These are phyloP conservation scores for Brachyopa scutellaris DNA, from an alignment of 2,888 invertebrate genomes.

Conservation along the genomic window DNA sequence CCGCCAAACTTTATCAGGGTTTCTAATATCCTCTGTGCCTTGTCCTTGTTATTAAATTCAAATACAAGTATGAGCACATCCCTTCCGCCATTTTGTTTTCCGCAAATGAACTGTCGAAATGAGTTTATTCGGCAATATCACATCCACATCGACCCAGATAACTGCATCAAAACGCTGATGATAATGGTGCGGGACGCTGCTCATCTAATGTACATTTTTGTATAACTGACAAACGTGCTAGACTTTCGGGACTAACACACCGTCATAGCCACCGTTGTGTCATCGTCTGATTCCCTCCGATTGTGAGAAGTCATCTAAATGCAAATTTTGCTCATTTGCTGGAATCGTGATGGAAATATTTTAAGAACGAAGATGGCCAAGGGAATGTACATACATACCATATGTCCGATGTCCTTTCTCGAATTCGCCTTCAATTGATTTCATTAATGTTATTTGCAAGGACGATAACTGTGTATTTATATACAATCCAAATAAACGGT, in stretches of 20 bases:
- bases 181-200: neutral
- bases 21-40: too few relatives aligned
- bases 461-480: neutral
- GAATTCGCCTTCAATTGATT: constrained; percentile 22
- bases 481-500: neutral
- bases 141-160: constrained; percentile 12
- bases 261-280: neutral
- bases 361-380: neutral
- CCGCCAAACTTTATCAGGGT: too few relatives aligned
- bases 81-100: too few relatives aligned
- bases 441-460: constrained; percentile 2
- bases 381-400: neutral
- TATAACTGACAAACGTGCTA: constrained; percentile 7
- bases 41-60: too few relatives aligned
- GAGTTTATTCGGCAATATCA: neutral
- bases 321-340: constrained; percentile 46
- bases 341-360: constrained; percentile 36
- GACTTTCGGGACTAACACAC: constrained; percentile 16
- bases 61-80: too few relatives aligned
- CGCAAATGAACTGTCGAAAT: too few relatives aligned
- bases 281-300: neutral
- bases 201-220: neutral
- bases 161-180: neutral
- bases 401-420: constrained; percentile 5
- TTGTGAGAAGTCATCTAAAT: constrained; percentile 31